These are phyloP conservation scores for Hemibagrus guttatus DNA, from an alignment of 2,797 vertebrate genomes.

Conservation along the genomic window DNA sequence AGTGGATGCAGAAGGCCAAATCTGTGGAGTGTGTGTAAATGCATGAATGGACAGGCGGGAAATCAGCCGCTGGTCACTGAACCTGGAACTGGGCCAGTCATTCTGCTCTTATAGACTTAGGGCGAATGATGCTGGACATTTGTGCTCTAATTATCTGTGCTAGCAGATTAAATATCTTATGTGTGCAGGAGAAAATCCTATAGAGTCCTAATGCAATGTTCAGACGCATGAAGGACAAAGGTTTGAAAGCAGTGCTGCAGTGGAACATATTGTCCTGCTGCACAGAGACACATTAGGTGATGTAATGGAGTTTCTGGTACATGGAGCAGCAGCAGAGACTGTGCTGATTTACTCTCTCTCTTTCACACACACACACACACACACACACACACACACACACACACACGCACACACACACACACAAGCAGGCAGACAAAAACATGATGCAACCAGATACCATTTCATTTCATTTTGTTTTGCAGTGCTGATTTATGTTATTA, in stretches of 20 bases:
- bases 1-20: conserved; percentile 19
- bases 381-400: neutral
- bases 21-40: conserved; percentile 7
- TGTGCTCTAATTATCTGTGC: conserved; percentile 26
- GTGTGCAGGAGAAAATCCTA: conserved; percentile 8
- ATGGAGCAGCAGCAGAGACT: neutral
- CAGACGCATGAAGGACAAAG: neutral
- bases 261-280: neutral
- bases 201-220: neutral
- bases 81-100: conserved; percentile 27
- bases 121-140: neutral
- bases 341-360: neutral
- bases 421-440: neutral
- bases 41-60: conserved; percentile 37
- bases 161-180: neutral
- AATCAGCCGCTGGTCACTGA: neutral
- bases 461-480: neutral
- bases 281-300: conserved; percentile 24
- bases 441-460: neutral
- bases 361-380: neutral
- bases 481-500: neutral
- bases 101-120: conserved; percentile 12
- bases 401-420: neutral
- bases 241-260: conserved; percentile 8
- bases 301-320: conserved; percentile 34